phyloP scores from a whole-genome alignment of 2,888 invertebrate genomes.

The Mesorhabditis sp. region DNA sequence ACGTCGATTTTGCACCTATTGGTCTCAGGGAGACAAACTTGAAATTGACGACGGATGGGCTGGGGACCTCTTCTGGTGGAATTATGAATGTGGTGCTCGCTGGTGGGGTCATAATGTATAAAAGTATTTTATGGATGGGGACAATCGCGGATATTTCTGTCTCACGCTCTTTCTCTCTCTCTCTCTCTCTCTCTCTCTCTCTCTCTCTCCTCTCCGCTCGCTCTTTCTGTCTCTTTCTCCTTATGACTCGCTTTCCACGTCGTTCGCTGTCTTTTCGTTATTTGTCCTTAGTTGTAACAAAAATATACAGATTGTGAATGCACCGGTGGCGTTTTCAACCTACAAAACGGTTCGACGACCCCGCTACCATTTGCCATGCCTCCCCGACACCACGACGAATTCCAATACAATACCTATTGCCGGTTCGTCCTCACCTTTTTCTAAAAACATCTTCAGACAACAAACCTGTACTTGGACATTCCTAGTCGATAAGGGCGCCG shows the following conservation, averaged over 20 bases:
- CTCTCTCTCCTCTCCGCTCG: too few relatives aligned
- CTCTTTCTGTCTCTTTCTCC: too few relatives aligned
- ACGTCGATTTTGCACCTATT: not conserved
- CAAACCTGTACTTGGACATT: not conserved
- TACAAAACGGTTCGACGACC: not conserved
- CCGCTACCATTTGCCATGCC: not conserved
- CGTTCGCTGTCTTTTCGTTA: too few relatives aligned
- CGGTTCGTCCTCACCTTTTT: not conserved
- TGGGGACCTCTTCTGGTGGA: not conserved
- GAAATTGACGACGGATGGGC: slow-evolving; percentile 3
- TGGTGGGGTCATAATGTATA: not conserved
- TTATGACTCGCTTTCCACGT: too few relatives aligned
- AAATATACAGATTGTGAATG: not conserved
- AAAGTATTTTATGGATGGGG: too few relatives aligned
- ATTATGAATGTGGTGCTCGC: not conserved
- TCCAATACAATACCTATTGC: not conserved
- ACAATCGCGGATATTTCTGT: too few relatives aligned
- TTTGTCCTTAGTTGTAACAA: not conserved
- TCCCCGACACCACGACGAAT: not conserved
- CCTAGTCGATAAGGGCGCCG: not conserved
- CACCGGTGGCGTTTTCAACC: not conserved
- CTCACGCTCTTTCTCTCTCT: too few relatives aligned
- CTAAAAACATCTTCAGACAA: not conserved
- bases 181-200: too few relatives aligned
- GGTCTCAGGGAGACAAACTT: not conserved